A percentile compares a stretch with the other conserved stretches of the same genome.
Evolutionary conservation across 1,140 invertebrate genomes (phyloP).

Genomic region (Zaprionus capensis): DNA sequence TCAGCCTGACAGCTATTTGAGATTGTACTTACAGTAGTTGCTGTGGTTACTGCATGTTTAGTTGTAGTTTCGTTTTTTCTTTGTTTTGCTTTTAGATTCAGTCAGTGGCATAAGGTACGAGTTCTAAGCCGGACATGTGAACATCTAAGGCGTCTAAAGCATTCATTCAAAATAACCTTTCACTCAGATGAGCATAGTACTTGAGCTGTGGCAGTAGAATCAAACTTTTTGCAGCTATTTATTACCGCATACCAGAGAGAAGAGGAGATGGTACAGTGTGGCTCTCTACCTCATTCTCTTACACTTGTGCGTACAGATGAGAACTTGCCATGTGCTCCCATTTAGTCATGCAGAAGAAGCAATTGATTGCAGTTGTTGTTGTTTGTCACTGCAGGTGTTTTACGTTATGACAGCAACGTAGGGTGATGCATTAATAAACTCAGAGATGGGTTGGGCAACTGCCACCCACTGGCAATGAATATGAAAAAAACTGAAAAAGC

Average conservation of each 20-base stretch:
- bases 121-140: not conserved
- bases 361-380: slow-evolving; percentile 77
- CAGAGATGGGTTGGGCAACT: not conserved
- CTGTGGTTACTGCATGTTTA: not conserved
- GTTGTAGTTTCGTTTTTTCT: not conserved
- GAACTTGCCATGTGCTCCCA: slow-evolving; percentile 53
- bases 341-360: slow-evolving; percentile 73
- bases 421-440: not conserved
- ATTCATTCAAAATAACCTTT: slow-evolving; percentile 24
- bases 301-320: slow-evolving; percentile 8
- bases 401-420: slow-evolving; percentile 23
- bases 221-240: slow-evolving; percentile 65
- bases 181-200: slow-evolving; percentile 60
- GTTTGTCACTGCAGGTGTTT: slow-evolving; percentile 13
- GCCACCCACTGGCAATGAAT: not conserved
- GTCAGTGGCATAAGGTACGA: not conserved
- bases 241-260: slow-evolving; percentile 34
- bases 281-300: not conserved
- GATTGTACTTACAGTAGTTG: slow-evolving; percentile 17
- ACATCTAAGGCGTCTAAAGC: not conserved
- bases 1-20: slow-evolving; percentile 25
- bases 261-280: not conserved
- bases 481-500: not conserved
- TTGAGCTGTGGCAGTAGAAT: slow-evolving; percentile 28
- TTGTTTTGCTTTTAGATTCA: slow-evolving; percentile 7